These are phyloP conservation scores for Tenthredo distinguenda DNA, from an alignment of 2,888 invertebrate species.

Conservation along the genomic window DNA sequence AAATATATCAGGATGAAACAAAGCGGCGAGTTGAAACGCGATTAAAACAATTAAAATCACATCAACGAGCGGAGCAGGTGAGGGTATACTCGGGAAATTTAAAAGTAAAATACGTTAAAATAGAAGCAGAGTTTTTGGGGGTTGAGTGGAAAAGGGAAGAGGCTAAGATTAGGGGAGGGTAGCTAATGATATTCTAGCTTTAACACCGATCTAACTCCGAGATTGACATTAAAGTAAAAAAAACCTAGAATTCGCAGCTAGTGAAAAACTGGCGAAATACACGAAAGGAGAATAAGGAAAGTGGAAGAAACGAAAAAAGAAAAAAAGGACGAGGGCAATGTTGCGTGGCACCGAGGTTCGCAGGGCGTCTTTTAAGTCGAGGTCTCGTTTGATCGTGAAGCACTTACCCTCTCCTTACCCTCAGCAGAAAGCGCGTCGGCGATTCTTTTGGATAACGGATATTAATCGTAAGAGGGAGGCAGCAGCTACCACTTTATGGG, in stretches of 20 bases:
- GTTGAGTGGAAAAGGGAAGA: not conserved
- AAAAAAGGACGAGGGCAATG: not conserved
- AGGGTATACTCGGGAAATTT: conserved; percentile 24
- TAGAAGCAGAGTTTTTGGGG: not conserved
- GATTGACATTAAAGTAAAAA: not conserved
- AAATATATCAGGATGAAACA: not conserved
- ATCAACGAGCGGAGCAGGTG: conserved; percentile 39
- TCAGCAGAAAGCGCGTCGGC: conserved; percentile 3
- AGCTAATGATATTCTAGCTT: not conserved
- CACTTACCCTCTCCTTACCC: not conserved
- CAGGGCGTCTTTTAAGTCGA: conserved; percentile 31
- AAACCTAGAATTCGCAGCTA: not conserved
- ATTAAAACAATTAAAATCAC: conserved; percentile 47
- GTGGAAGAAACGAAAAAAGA: not conserved
- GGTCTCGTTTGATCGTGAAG: conserved; percentile 24
- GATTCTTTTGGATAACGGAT: conserved; percentile 26
- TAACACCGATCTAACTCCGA: not conserved
- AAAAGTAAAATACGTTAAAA: conserved; percentile 36
- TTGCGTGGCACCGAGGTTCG: not conserved
- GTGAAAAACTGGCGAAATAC: not conserved
- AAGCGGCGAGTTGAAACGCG: conserved; percentile 1
- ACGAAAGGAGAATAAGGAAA: not conserved
- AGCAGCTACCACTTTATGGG: not conserved
- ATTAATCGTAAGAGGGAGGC: conserved; percentile 15
- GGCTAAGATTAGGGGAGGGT: not conserved